A percentile compares a stretch with the other conserved stretches of the same genome.
phyloP scores from a whole-genome alignment of 2,797 vertebrate genomes.

The Coccyzus lansbergi region DNA sequence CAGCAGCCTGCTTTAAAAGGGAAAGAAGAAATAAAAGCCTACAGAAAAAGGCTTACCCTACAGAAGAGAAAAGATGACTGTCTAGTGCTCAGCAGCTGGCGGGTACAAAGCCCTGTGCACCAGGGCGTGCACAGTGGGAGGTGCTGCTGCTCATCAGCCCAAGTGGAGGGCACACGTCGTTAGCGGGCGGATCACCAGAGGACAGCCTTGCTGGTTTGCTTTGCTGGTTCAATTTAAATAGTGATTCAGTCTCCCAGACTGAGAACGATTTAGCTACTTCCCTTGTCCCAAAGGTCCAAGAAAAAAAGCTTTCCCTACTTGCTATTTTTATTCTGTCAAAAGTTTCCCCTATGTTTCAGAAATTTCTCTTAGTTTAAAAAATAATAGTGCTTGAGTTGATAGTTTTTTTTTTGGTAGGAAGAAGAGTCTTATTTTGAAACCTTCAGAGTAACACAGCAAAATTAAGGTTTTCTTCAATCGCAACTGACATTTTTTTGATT shows the following conservation, averaged over 20 bases:
- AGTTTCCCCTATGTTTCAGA: neutral
- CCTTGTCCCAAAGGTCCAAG: neutral
- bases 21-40: slow-evolving; percentile 30
- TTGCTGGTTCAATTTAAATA: neutral
- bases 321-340: neutral
- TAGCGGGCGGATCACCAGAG: neutral
- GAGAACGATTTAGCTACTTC: neutral
- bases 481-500: neutral
- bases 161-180: neutral
- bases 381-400: neutral
- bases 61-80: slow-evolving; percentile 10
- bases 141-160: neutral
- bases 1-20: slow-evolving; percentile 23
- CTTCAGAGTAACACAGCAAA: neutral
- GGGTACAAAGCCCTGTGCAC: neutral
- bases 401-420: neutral
- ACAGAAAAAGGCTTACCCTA: slow-evolving; percentile 12
- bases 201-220: neutral
- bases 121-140: neutral
- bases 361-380: neutral
- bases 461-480: neutral
- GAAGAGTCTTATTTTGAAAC: neutral
- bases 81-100: neutral
- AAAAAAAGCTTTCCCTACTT: neutral
- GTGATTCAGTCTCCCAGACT: neutral